A percentile compares a stretch with the other conserved stretches of the same genome.
These are phyloP conservation scores for Eulemur rubriventer DNA, from an alignment of 2,797 vertebrate species.

Conservation along the genomic window DNA sequence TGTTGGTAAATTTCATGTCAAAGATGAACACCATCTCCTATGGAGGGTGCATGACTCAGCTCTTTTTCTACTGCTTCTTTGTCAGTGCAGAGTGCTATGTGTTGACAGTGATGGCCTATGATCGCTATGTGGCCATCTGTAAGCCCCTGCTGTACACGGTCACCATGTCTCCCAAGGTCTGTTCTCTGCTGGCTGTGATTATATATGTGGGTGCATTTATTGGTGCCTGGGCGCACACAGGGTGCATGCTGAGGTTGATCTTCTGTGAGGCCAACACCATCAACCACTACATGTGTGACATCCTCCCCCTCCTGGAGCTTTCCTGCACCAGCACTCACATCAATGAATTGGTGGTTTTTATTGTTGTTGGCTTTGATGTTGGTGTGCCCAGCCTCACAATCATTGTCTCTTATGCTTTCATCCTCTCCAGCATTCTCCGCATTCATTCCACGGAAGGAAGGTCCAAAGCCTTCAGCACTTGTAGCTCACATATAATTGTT, in stretches of 20 bases:
- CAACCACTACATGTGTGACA: constrained; percentile 59
- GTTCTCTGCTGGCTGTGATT: not conserved
- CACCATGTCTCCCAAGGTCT: constrained; percentile 1
- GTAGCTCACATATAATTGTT: constrained; percentile 50
- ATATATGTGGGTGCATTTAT: constrained; percentile 28
- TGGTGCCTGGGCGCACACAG: constrained; percentile 49
- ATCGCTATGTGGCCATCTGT: constrained; percentile 60
- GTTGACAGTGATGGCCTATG: constrained; percentile 43
- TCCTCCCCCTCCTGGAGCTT: constrained; percentile 61
- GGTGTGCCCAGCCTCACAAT: constrained; percentile 22
- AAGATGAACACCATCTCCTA: constrained; percentile 48
- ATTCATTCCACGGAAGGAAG: constrained; percentile 9
- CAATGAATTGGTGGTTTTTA: constrained; percentile 37
- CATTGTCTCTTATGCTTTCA: constrained; percentile 34
- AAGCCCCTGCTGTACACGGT: constrained; percentile 51
- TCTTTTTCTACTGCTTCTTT: constrained; percentile 58
- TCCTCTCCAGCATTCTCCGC: not conserved
- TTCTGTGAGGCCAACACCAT: constrained; percentile 61
- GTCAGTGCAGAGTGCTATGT: constrained; percentile 58
- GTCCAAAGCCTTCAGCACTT: constrained; percentile 55
- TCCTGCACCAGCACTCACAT: constrained; percentile 33
- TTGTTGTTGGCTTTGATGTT: constrained; percentile 43
- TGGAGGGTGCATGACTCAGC: constrained; percentile 44
- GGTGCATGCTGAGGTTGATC: constrained; percentile 41
- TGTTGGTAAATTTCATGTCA: constrained; percentile 42